Evolutionary conservation across 2,888 invertebrate species (phyloP).

Genomic region (Hemaris fuciformis): DNA sequence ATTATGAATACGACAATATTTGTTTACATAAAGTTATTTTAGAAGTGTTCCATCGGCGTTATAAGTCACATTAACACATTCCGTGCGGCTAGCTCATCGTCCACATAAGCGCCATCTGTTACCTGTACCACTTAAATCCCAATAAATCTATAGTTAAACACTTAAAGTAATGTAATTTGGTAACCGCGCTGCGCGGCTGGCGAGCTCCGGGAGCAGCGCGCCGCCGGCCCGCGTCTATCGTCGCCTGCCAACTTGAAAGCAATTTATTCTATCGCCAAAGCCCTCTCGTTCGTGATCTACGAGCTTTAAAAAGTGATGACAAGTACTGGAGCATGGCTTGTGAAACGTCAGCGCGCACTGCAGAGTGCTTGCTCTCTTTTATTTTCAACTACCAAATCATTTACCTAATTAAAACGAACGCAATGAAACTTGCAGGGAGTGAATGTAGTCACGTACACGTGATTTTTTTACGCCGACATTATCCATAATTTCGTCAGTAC

Average conservation of each 20-base stretch:
- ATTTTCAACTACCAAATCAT: constrained; percentile 14
- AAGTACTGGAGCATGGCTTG: constrained; percentile 28
- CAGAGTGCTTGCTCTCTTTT: constrained; percentile 17
- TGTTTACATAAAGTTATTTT: background rate
- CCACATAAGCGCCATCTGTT: constrained; percentile 15
- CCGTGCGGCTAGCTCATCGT: constrained; percentile 14
- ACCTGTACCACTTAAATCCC: constrained; percentile 46
- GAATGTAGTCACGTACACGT: background rate
- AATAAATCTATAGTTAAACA: constrained; percentile 58
- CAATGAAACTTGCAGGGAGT: background rate
- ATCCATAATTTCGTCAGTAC: background rate
- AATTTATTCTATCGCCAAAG: constrained; percentile 60
- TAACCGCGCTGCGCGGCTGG: constrained; percentile 25
- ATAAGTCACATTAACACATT: background rate
- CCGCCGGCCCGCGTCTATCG: constrained; percentile 57
- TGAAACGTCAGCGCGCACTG: constrained; percentile 18
- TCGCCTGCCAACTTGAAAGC: constrained; percentile 60
- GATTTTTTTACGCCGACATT: background rate
- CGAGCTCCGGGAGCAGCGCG: constrained; percentile 19
- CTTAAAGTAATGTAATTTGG: constrained; percentile 47
- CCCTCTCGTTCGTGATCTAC: constrained; percentile 58
- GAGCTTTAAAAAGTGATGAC: constrained; percentile 64
- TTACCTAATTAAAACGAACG: constrained; percentile 10
- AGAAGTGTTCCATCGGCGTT: background rate
- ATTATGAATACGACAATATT: background rate